A percentile compares a stretch with the other conserved stretches of the same genome.
These are phyloP conservation scores for Macaria notata DNA, from an alignment of 2,888 invertebrate genomes.

Conservation along the genomic window DNA sequence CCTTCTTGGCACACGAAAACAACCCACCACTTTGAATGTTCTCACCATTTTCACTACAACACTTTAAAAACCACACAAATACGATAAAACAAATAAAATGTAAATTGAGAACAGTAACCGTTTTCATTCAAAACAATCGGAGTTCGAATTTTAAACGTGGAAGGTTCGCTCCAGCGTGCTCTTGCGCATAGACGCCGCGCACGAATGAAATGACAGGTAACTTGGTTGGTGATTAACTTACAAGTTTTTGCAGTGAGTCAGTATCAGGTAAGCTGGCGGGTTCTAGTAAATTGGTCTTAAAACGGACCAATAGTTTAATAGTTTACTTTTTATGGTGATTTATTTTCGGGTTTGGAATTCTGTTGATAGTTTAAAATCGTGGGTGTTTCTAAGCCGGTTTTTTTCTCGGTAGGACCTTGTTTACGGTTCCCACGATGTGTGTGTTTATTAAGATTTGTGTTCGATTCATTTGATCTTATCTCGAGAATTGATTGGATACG, in stretches of 20 bases:
- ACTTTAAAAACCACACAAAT: not conserved
- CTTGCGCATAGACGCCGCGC: conserved; percentile 30
- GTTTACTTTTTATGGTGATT: conserved; percentile 3
- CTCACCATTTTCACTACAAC: conserved; percentile 59
- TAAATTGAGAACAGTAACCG: not conserved
- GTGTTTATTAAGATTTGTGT: not conserved
- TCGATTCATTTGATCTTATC: no score
- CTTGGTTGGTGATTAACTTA: conserved; percentile 16
- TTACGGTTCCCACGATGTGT: conserved; percentile 9
- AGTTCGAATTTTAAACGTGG: conserved; percentile 1
- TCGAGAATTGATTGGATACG: not conserved
- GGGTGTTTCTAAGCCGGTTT: not conserved
- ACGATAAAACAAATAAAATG: not conserved
- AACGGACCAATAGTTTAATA: not conserved
- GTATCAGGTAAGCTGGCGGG: conserved; percentile 22
- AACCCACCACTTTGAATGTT: conserved; percentile 60
- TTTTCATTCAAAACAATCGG: conserved; percentile 34
- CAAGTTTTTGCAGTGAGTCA: conserved; percentile 31
- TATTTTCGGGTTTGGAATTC: conserved; percentile 4
- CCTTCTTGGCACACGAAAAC: conserved; percentile 64
- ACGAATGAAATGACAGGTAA: conserved; percentile 36
- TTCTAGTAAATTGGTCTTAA: conserved; percentile 3
- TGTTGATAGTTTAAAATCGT: not conserved
- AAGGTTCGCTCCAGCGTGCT: conserved; percentile 53
- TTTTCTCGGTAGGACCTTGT: conserved; percentile 3